Percentiles rank a stretch among this genome's conserved stretches.
These are phyloP conservation scores for Encarsia formosa DNA, from an alignment of 2,888 invertebrate species.

Conservation along the genomic window DNA sequence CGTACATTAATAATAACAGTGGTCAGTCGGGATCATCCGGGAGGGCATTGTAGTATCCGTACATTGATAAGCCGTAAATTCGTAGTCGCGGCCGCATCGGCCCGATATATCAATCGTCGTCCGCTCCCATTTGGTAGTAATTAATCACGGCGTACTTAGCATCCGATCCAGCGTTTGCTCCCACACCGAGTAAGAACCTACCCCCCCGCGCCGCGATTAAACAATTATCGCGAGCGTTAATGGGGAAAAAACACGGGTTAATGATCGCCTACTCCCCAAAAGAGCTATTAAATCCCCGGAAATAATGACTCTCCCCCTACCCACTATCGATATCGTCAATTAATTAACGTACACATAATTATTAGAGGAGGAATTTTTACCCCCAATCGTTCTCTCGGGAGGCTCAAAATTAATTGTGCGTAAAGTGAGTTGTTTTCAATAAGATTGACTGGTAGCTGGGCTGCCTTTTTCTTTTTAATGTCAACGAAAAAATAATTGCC, in stretches of 20 bases:
- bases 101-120: constrained; percentile 47
- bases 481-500: no score
- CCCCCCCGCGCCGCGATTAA: no score
- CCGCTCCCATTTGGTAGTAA: constrained; percentile 44
- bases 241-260: constrained; percentile 13
- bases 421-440: no score
- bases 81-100: constrained; percentile 36
- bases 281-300: constrained; percentile 30
- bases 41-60: no score
- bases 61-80: no score
- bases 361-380: constrained; percentile 42
- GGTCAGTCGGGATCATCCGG: no score
- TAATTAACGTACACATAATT: constrained; percentile 50
- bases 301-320: constrained; percentile 32
- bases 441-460: no score
- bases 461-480: no score
- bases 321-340: constrained; percentile 36
- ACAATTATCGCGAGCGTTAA: constrained; percentile 25
- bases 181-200: no score
- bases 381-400: no score
- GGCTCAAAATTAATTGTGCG: constrained; percentile 52
- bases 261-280: constrained; percentile 17
- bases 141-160: constrained; percentile 40
- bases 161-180: constrained; percentile 27
- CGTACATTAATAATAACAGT: no score